Percentiles rank a stretch among this genome's conserved stretches.
These are phyloP conservation scores for Elymnias hypermnestra DNA, from an alignment of 1,140 invertebrate species.

Conservation along the genomic window DNA sequence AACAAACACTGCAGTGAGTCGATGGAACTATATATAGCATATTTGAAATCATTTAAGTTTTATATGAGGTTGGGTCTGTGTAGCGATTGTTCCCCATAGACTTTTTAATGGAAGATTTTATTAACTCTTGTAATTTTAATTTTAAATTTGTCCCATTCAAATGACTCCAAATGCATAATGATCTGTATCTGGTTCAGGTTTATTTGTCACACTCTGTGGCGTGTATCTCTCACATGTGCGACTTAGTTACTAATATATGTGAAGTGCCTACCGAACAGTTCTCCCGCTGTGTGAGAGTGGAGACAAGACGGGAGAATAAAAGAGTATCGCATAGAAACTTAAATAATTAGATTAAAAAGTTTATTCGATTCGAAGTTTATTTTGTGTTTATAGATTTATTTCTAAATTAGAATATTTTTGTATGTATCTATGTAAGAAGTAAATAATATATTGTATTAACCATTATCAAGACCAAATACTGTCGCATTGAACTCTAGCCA, in stretches of 20 bases:
- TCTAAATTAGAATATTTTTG: constrained; percentile 31
- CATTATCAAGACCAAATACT: constrained; percentile 29
- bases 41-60: constrained; percentile 65
- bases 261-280: constrained; percentile 31
- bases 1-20: constrained; percentile 39
- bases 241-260: constrained; percentile 26
- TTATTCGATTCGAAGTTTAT: constrained; percentile 29
- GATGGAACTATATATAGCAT: constrained; percentile 38
- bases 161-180: constrained; percentile 16
- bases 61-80: constrained; percentile 56
- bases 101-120: constrained; percentile 66
- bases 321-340: constrained; percentile 17
- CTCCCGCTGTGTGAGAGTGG: constrained; percentile 5
- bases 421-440: constrained; percentile 25
- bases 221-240: constrained; percentile 23
- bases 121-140: constrained; percentile 59
- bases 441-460: constrained; percentile 24
- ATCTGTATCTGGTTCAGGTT: constrained; percentile 22
- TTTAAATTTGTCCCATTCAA: constrained; percentile 36
- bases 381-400: constrained; percentile 35
- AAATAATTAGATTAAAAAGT: constrained; percentile 31
- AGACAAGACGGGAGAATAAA: constrained; percentile 5
- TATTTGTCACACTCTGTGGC: constrained; percentile 18
- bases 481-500: constrained; percentile 19
- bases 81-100: constrained; percentile 61